Percentiles rank a stretch among this genome's conserved stretches.
phyloP scores from a whole-genome alignment of 2,888 invertebrate genomes.

The Callosobruchus maculatus region DNA sequence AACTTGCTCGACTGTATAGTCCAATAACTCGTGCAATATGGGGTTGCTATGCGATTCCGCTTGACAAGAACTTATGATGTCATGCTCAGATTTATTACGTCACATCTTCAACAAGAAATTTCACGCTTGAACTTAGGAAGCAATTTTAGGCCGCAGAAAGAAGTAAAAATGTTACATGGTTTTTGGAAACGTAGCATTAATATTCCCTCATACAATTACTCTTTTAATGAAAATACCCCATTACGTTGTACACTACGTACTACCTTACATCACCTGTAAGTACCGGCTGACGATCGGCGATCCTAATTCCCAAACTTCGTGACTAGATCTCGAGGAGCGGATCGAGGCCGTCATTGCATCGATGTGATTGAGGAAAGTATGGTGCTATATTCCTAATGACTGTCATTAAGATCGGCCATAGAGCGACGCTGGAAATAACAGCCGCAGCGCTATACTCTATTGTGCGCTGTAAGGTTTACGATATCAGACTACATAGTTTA shows the following conservation, averaged over 20 bases:
- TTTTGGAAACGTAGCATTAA: too few relatives aligned
- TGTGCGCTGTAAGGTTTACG: not conserved
- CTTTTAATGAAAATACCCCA: too few relatives aligned
- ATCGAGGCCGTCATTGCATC: slow-evolving; percentile 16
- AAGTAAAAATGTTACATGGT: too few relatives aligned
- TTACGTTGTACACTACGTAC: not conserved
- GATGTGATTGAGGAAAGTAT: slow-evolving; percentile 28
- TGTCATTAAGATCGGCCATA: slow-evolving; percentile 25
- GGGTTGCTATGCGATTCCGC: too few relatives aligned
- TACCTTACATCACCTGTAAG: not conserved
- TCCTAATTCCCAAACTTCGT: not conserved
- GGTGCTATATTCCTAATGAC: slow-evolving; percentile 31
- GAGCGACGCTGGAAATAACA: slow-evolving; percentile 20
- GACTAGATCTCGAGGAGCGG: not conserved
- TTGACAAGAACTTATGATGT: too few relatives aligned
- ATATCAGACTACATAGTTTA: slow-evolving; percentile 2
- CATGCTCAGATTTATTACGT: too few relatives aligned
- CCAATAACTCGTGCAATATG: too few relatives aligned
- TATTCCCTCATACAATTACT: too few relatives aligned
- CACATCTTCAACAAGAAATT: too few relatives aligned
- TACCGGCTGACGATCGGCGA: not conserved
- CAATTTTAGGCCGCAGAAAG: too few relatives aligned
- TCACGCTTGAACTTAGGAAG: too few relatives aligned
- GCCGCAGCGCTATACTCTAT: slow-evolving; percentile 11
- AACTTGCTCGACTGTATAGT: too few relatives aligned